Evolutionary conservation across 2,113 vertebrate genomes (phyloP).

Genomic region (Microcebus murinus): DNA sequence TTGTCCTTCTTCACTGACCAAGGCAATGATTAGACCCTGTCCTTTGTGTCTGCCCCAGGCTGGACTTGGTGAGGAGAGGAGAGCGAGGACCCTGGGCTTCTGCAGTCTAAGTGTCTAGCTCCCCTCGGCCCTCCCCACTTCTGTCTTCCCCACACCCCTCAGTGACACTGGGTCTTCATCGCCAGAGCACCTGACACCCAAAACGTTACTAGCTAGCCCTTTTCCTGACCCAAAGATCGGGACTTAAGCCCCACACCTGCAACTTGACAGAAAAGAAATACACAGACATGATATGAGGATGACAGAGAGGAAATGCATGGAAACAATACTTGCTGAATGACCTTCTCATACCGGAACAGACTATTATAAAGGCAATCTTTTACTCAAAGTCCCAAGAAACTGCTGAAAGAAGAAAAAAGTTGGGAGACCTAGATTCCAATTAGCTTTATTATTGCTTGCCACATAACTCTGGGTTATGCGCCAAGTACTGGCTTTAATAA

Average conservation of each 20-base stretch:
- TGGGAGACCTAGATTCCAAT: conserved; percentile 52
- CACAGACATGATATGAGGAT: neutral
- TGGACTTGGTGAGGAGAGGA: neutral
- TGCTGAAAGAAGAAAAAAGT: conserved; percentile 19
- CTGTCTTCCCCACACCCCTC: neutral
- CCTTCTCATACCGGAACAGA: neutral
- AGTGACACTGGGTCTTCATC: neutral
- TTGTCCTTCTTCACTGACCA: neutral
- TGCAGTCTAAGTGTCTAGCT: neutral
- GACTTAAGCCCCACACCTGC: neutral
- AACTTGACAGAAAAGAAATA: neutral
- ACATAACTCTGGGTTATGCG: neutral
- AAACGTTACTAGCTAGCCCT: too few relatives aligned
- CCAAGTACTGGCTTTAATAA: conserved; percentile 65
- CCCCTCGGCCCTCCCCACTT: neutral
- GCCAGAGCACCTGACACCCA: neutral
- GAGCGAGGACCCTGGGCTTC: neutral
- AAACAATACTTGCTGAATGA: neutral
- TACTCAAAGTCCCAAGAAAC: neutral
- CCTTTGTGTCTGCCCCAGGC: neutral
- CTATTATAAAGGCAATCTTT: neutral
- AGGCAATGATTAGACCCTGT: neutral
- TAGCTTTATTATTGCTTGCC: conserved; percentile 43
- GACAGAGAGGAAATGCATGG: neutral
- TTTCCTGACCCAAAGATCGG: neutral